Evolutionary conservation across 1,140 invertebrate species (phyloP), one percentile per base, ranked within the genome.

Genomic region (Plectus sambesii): DNA sequence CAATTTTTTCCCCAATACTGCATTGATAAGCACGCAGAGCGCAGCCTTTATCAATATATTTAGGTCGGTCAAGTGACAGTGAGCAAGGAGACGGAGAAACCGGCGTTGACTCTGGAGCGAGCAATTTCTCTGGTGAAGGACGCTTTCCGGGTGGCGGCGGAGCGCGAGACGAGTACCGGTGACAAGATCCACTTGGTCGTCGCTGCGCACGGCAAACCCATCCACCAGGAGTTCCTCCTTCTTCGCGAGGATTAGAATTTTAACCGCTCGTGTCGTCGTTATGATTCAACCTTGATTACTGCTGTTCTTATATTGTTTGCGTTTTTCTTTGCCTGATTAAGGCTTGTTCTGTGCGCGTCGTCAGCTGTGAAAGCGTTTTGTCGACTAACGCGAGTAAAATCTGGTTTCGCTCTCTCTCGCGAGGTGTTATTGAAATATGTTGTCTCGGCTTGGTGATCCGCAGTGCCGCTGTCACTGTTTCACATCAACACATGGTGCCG

Each of bases 91-190:
- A 43, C 37, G 5, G 51, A 63, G 20, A 30, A 46, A 2, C 66
- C 63, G 2, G 76, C 77, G 1, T 62, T 93, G 2, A 78, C 80
- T 6, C 53, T 72, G 58, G 87, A 92, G 38, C 81, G 81, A 58
- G 90, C 88, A 3, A 66, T 90, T 5, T 73, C 76, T 20, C 73
- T 98, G 12, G 73, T 94, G 2, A 92, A 89, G 61, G 93, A 99
- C 76, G 83, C 84, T 0, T 99, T 97, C 66, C 88, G 88, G 53
- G 88, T 89, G 45, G 89, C 90, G 29, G 84, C 90, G 46, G 93
- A 99, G 69, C 78, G 93, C 70, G 90, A 99, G 69, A 96, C 94
- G 57, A 84, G 88, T 62, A 93, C 87, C 63, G 93, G 93, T 48
- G 93, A 99, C 76, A 80, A 79, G 39, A 80, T 97, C 55, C 71